phyloP scores from a whole-genome alignment of 1,140 invertebrate genomes.

The Drosophila parabipectinata region DNA sequence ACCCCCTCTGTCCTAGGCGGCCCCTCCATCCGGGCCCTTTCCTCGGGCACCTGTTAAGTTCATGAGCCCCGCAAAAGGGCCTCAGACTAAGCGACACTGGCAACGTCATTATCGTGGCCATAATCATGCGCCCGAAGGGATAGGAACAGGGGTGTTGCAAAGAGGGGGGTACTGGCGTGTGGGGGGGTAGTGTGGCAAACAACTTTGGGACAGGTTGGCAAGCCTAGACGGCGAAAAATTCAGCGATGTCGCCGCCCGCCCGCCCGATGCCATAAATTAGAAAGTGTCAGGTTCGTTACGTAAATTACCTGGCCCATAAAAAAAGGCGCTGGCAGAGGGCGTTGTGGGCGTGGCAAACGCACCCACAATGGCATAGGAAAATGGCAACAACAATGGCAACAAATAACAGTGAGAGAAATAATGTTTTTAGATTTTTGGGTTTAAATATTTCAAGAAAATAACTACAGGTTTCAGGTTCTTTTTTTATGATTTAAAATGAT shows the following conservation, averaged over 20 bases:
- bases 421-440: no score
- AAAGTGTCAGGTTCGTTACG: conserved; percentile 83
- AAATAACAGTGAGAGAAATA: background rate
- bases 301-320: conserved; percentile 83
- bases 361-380: conserved; percentile 6
- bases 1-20: no score
- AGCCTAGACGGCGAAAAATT: conserved; percentile 50
- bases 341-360: conserved; percentile 3
- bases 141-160: background rate
- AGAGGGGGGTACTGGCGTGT: background rate
- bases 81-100: background rate
- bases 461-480: no score
- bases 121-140: conserved; percentile 28
- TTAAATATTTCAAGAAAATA: no score
- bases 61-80: conserved; percentile 7
- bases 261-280: conserved; percentile 76
- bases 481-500: no score
- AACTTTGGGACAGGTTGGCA: conserved; percentile 3
- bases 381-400: conserved; percentile 2
- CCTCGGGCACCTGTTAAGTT: conserved; percentile 38
- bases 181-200: conserved; percentile 2
- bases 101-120: conserved; percentile 31
- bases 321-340: conserved; percentile 30
- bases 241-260: conserved; percentile 18
- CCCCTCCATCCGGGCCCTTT: background rate